Conservation (phyloP, 2,113 vertebrate species). For the Labeo rohita region DNA sequence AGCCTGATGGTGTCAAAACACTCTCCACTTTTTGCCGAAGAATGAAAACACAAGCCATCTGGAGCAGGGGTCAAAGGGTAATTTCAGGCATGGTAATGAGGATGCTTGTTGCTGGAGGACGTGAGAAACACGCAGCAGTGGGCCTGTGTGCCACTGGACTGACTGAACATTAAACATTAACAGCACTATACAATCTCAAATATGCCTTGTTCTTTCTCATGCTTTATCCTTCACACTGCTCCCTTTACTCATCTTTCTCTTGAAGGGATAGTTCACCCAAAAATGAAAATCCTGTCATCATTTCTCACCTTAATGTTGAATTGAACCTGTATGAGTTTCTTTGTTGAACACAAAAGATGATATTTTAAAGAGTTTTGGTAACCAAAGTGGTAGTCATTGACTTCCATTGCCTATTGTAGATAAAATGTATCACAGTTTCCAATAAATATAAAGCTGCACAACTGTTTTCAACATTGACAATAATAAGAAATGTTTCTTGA, state of each 20-base stretch:
- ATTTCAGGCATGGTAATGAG: conserved; percentile 58
- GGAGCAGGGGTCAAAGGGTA: conserved; percentile 53
- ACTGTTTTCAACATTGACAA: too few relatives aligned
- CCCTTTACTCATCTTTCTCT: neutral
- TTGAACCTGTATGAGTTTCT: too few relatives aligned
- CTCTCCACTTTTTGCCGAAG: conserved; percentile 36
- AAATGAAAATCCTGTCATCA: neutral
- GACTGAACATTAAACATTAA: conserved; percentile 56
- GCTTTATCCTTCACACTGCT: neutral
- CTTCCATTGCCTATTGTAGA: too few relatives aligned
- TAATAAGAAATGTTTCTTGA: too few relatives aligned
- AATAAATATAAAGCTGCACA: too few relatives aligned
- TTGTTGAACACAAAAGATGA: too few relatives aligned
- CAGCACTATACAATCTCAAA: conserved; percentile 20
- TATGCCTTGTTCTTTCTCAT: neutral
- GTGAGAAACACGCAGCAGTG: conserved; percentile 33
- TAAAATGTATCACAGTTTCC: too few relatives aligned
- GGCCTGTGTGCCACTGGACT: conserved; percentile 32
- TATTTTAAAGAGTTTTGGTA: too few relatives aligned
- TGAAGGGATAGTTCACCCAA: neutral
- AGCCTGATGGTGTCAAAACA: conserved; percentile 41
- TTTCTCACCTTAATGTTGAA: too few relatives aligned
- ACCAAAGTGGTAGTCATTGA: too few relatives aligned
- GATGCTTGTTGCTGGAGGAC: conserved; percentile 46
- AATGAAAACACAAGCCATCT: conserved; percentile 62